Evolutionary conservation across 2,113 vertebrate genomes (phyloP).

Genomic region (Lipotes vexillifer): DNA sequence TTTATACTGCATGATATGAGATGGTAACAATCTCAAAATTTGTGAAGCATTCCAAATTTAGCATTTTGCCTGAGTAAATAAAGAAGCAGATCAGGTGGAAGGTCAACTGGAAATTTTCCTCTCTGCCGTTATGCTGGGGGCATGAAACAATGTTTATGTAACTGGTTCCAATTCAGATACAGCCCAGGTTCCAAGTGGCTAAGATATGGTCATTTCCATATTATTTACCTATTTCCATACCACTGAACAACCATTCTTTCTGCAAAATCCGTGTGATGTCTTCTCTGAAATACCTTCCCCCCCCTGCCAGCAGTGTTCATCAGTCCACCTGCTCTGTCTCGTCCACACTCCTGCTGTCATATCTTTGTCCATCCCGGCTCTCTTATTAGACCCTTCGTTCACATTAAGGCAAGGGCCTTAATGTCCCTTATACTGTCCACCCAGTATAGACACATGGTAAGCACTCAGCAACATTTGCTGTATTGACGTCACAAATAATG

Average conservation of each 20-base stretch:
- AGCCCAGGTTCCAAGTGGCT: neutral
- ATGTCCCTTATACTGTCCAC: too few species aligned
- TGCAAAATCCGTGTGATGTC: neutral
- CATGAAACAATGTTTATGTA: neutral
- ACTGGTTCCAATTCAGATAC: neutral
- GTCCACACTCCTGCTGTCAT: neutral
- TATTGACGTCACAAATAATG: neutral
- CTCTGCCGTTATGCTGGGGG: neutral
- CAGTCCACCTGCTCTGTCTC: fast-evolving
- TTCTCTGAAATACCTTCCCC: neutral
- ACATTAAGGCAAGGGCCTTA: neutral
- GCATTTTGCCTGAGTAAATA: neutral
- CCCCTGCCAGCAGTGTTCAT: neutral
- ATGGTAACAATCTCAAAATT: neutral
- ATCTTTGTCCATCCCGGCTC: neutral
- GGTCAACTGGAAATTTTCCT: neutral
- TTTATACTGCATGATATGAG: neutral
- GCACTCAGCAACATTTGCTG: neutral
- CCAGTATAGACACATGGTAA: neutral
- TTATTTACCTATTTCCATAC: neutral
- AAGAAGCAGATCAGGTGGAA: neutral
- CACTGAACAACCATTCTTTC: neutral
- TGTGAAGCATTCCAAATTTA: neutral
- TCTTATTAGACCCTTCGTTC: neutral
- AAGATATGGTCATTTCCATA: neutral